Conservation (phyloP, 1,140 invertebrate genomes). For the Brachionus sp. region DNA sequence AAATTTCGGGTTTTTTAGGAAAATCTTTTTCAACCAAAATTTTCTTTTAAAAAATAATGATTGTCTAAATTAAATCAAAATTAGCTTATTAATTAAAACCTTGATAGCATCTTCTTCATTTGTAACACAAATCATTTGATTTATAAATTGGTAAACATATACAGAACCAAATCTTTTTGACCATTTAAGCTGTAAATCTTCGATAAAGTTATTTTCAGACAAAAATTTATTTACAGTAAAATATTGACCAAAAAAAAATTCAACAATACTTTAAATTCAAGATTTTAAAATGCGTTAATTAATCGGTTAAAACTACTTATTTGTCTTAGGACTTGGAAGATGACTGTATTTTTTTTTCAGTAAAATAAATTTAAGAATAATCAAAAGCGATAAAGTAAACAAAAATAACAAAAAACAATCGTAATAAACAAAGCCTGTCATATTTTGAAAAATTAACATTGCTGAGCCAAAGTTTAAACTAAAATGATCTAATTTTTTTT, state of each 20-base stretch:
- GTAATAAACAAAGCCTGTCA: neutral
- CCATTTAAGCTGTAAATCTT: neutral
- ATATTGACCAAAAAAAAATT: constrained; percentile 13
- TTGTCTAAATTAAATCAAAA: neutral
- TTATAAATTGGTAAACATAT: neutral
- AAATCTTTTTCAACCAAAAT: neutral
- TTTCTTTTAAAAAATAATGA: neutral
- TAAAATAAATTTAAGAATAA: neutral
- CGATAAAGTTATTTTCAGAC: neutral
- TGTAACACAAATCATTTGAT: neutral
- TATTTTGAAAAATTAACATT: neutral
- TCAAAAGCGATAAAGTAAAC: neutral
- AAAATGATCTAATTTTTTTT: neutral
- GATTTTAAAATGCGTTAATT: neutral
- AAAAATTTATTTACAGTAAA: neutral
- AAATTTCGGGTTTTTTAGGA: neutral
- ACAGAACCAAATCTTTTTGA: neutral
- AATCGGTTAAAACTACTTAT: neutral
- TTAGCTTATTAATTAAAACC: neutral
- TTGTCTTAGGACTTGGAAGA: neutral
- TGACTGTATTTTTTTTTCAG: neutral
- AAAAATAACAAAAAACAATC: neutral
- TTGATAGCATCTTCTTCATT: neutral
- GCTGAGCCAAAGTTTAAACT: neutral
- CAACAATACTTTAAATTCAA: neutral